A percentile compares a stretch with the other conserved stretches of the same genome.
phyloP scores from a whole-genome alignment of 2,888 invertebrate genomes.

The Trichogramma evanescens region DNA sequence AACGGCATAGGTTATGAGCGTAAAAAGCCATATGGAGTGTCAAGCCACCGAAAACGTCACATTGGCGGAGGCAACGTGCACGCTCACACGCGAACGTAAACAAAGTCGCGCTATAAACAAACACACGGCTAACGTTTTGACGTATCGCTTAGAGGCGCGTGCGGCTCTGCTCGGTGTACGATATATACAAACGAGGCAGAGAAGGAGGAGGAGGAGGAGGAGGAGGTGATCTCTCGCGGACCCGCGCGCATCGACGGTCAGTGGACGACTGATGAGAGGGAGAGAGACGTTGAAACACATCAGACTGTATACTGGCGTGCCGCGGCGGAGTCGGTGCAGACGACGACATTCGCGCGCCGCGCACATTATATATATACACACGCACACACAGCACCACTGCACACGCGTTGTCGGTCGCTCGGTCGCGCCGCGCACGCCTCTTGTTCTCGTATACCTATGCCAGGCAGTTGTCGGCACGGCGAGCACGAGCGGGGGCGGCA shows the following conservation, averaged over 20 bases:
- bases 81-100: not conserved
- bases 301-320: not conserved
- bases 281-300: not conserved
- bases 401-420: too few species aligned
- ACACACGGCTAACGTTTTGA: too few species aligned
- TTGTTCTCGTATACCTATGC: too few species aligned
- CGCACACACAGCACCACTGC: not conserved
- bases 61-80: too few species aligned
- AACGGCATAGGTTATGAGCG: too few species aligned
- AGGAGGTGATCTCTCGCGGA: not conserved
- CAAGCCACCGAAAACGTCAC: too few species aligned
- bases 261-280: slow-evolving; percentile 13
- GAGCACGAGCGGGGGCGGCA: too few species aligned
- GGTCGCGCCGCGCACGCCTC: too few species aligned
- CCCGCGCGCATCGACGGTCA: slow-evolving; percentile 15
- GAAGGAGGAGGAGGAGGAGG: not conserved
- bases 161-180: not conserved
- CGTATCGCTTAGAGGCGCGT: too few species aligned
- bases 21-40: too few species aligned
- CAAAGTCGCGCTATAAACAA: not conserved
- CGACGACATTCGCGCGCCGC: not conserved
- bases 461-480: too few species aligned
- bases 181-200: not conserved
- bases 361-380: not conserved
- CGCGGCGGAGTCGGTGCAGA: not conserved